Evolutionary conservation across 2,888 invertebrate genomes (phyloP), one percentile per base, ranked within the genome.

Genomic region (Rapana venosa): DNA sequence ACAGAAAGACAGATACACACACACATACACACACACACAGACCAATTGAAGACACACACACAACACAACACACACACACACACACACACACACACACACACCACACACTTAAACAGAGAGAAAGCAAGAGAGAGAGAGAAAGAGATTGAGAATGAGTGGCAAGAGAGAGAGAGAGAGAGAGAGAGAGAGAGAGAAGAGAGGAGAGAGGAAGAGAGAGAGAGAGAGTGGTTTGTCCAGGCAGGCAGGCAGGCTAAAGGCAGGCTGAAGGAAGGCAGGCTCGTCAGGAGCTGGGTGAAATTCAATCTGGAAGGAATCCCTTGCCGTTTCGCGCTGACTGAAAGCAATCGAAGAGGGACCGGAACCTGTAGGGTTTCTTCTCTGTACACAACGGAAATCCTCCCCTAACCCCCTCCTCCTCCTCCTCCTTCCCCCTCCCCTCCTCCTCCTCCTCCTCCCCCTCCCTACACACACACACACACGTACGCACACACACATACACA

Each of bases 301-400:
- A 88, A 88, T 83, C 88, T 88, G 35, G 56, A 61, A 83, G 88
- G 88, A 88, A 88, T 83, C 88, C 88, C 66, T 83, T 81, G 32
- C 36, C 88, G 26, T 66, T 61, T 47, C 83, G n/a, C 83, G 4
- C n/a, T 26, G 58, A 15, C 79, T 22, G 77, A 74, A 79, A 88
- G 88, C 88, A 83, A 83, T 83, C 88, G 58, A 88, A 66, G 35
- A 30, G 88, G 30, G 88, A 20, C 56, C 32, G 88, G 83, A 61
- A 83, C 35, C 35, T 61, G 66, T 88, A 22, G n/a, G 88, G 88
- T 61, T 88, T 88, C 83, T 86, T 26, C 83, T 83, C 66, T 32
- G 58, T 88, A 88, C 88, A 88, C 88, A 83, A 36, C 77, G 88
- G 88, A 88, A 58, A 88, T 88, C 88, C 83, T 47, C 47, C 35